Conservation (phyloP, 2,888 invertebrate genomes). For the Trachelus troglodyta region DNA sequence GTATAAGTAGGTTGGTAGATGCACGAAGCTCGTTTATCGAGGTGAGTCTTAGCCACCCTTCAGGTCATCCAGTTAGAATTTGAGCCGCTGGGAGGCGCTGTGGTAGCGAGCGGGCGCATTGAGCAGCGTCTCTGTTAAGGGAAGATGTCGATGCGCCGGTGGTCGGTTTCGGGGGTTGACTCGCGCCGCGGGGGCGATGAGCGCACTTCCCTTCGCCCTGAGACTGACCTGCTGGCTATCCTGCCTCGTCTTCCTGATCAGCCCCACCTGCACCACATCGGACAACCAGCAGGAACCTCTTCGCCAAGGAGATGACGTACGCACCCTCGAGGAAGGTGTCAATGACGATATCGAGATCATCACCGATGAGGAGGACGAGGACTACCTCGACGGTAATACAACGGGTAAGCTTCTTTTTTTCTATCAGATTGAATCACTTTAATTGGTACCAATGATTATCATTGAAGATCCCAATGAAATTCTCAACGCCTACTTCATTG, state of each 20-base stretch:
- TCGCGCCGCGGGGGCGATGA: conserved; percentile 66
- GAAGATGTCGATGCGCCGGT: conserved; percentile 64
- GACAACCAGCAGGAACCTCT: conserved; percentile 14
- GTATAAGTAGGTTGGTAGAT: background rate
- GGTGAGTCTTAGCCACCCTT: background rate
- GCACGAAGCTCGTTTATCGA: background rate
- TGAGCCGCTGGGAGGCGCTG: conserved; percentile 18
- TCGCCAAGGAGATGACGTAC: conserved; percentile 16
- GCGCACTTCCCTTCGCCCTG: conserved; percentile 64
- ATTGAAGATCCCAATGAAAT: background rate
- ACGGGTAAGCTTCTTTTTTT: conserved; percentile 54
- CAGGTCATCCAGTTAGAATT: background rate
- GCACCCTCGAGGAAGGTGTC: conserved; percentile 11
- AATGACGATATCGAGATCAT: conserved; percentile 34
- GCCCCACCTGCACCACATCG: conserved; percentile 24
- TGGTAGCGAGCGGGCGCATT: conserved; percentile 32
- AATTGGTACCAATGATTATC: background rate
- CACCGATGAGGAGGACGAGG: conserved; percentile 60
- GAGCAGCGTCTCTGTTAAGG: conserved; percentile 19
- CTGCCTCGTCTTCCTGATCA: conserved; percentile 55
- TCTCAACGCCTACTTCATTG: background rate
- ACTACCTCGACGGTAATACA: conserved; percentile 60
- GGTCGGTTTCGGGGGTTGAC: conserved; percentile 65
- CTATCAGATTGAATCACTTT: background rate
- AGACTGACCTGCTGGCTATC: conserved; percentile 61